phyloP scores from a whole-genome alignment of 2,113 vertebrate species.

The Nicator chloris region DNA sequence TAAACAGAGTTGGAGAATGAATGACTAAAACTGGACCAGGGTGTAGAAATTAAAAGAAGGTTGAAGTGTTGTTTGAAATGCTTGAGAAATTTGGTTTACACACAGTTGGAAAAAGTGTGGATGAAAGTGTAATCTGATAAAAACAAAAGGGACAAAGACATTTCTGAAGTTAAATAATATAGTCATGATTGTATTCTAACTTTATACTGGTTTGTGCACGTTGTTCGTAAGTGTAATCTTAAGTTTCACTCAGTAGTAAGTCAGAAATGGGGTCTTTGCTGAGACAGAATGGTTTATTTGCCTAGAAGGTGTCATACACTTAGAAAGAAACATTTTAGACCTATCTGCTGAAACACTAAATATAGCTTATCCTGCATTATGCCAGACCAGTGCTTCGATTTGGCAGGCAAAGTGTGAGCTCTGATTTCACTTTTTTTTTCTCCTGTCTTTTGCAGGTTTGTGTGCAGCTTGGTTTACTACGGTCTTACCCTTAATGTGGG shows the following conservation, averaged over 20 bases:
- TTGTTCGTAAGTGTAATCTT: background rate
- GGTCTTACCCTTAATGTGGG: constrained; percentile 80
- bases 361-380: background rate
- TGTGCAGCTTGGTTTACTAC: constrained; percentile 84
- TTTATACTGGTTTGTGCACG: background rate
- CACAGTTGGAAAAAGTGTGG: background rate
- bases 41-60: background rate
- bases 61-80: background rate
- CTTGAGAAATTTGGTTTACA: background rate
- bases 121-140: background rate
- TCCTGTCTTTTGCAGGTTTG: constrained; percentile 69
- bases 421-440: background rate
- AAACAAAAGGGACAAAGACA: background rate
- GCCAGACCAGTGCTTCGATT: background rate
- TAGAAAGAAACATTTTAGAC: background rate
- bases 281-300: background rate
- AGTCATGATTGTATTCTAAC: background rate
- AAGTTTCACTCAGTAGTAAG: background rate
- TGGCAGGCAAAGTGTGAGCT: background rate
- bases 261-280: background rate
- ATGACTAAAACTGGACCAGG: background rate
- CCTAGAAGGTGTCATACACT: background rate
- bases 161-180: background rate
- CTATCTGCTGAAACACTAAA: background rate
- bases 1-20: background rate